Evolutionary conservation across 2,113 vertebrate species (phyloP).

Genomic region (Turdus rufiventris): DNA sequence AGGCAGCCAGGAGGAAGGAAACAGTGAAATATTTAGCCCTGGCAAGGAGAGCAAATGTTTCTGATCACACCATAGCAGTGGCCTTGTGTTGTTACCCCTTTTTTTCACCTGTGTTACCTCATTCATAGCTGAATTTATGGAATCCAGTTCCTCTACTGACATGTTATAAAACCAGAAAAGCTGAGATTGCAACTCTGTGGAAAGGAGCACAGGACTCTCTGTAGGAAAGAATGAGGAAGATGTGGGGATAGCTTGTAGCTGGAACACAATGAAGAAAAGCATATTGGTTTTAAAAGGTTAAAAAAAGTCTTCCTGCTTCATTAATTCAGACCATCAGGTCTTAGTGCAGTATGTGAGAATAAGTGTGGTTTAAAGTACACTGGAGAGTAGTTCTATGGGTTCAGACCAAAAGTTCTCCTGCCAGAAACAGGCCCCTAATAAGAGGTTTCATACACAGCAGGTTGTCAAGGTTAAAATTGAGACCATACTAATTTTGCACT

Average conservation of each 20-base stretch:
- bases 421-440: neutral
- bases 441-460: neutral
- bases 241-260: rapidly evolving
- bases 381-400: neutral
- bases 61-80: neutral
- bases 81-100: neutral
- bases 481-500: neutral
- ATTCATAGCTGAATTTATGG: neutral
- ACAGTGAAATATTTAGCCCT: neutral
- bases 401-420: neutral
- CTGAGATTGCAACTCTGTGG: neutral
- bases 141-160: neutral
- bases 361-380: neutral
- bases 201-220: neutral
- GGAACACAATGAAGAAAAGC: neutral
- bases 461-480: neutral
- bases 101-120: neutral
- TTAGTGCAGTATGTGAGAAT: neutral
- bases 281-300: neutral
- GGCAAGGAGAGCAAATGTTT: neutral
- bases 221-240: neutral
- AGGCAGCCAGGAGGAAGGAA: neutral
- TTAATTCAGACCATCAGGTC: neutral
- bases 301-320: neutral
- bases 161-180: neutral